A percentile compares a stretch with the other conserved stretches of the same genome.
Evolutionary conservation across 1,140 invertebrate genomes (phyloP).

Genomic region (Papilio aristodemus): DNA sequence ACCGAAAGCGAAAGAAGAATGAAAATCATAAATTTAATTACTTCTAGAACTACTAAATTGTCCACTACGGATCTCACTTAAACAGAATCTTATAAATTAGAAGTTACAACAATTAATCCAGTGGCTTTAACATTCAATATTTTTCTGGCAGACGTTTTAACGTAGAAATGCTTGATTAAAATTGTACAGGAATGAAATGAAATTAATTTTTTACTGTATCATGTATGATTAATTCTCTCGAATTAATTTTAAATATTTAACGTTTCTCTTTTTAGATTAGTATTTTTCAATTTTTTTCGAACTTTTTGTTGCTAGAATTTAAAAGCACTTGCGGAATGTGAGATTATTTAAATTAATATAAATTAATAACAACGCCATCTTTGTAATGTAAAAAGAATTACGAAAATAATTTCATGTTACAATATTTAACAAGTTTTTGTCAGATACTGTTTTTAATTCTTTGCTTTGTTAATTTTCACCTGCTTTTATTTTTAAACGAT

Average conservation of each 20-base stretch:
- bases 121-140: background rate
- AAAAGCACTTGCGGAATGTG: too few relatives aligned
- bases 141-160: background rate
- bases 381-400: too few relatives aligned
- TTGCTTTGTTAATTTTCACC: background rate
- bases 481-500: background rate
- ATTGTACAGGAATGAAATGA: background rate
- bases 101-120: background rate
- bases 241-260: background rate
- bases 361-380: too few relatives aligned
- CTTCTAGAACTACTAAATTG: background rate
- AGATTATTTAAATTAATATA: too few relatives aligned
- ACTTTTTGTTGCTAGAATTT: too few relatives aligned
- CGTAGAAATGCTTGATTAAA: background rate
- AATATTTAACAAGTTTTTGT: background rate
- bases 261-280: background rate
- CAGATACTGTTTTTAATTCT: background rate
- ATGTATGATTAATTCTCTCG: background rate
- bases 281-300: too few relatives aligned
- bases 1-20: conserved; percentile 49
- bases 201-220: background rate
- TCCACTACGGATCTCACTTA: background rate
- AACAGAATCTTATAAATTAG: conserved; percentile 9
- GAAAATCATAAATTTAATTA: conserved; percentile 11
- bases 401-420: background rate